Evolutionary conservation across 2,888 invertebrate genomes (phyloP).

Genomic region (Graphium colonna): DNA sequence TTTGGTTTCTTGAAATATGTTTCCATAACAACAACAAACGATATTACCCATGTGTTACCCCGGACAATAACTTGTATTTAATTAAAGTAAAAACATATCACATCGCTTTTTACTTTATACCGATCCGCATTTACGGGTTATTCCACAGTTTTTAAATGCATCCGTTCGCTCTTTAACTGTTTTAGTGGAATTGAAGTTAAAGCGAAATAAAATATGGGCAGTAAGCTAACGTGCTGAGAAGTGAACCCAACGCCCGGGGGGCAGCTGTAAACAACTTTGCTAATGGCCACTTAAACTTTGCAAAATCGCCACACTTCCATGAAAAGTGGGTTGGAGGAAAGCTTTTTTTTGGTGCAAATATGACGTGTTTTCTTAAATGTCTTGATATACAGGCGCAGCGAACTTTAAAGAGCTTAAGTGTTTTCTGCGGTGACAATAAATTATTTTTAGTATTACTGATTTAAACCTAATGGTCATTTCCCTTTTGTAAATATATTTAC

Average conservation of each 20-base stretch:
- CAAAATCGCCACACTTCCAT: constrained; percentile 50
- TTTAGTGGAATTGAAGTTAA: constrained; percentile 3
- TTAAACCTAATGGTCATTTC: too few relatives aligned
- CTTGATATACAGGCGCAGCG: constrained; percentile 11
- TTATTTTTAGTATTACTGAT: neutral
- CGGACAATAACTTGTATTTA: too few relatives aligned
- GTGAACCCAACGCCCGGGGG: constrained; percentile 45
- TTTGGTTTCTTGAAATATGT: too few relatives aligned
- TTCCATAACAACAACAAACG: too few relatives aligned
- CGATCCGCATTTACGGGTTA: neutral
- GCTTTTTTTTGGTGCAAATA: constrained; percentile 19
- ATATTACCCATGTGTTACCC: too few relatives aligned
- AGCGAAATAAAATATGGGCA: constrained; percentile 15
- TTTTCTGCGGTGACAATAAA: constrained; percentile 1
- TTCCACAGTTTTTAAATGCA: too few relatives aligned
- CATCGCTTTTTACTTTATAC: neutral
- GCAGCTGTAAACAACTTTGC: constrained; percentile 63
- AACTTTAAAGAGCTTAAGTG: constrained; percentile 16
- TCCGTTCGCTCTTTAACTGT: neutral
- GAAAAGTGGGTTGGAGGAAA: constrained; percentile 10
- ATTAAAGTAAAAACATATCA: too few relatives aligned
- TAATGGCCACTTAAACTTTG: constrained; percentile 67
- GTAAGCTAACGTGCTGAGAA: constrained; percentile 27
- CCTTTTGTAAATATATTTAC: too few relatives aligned
- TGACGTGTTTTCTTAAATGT: constrained; percentile 19